Conservation (phyloP, 1,140 invertebrate genomes). For the Popillia japonica region DNA sequence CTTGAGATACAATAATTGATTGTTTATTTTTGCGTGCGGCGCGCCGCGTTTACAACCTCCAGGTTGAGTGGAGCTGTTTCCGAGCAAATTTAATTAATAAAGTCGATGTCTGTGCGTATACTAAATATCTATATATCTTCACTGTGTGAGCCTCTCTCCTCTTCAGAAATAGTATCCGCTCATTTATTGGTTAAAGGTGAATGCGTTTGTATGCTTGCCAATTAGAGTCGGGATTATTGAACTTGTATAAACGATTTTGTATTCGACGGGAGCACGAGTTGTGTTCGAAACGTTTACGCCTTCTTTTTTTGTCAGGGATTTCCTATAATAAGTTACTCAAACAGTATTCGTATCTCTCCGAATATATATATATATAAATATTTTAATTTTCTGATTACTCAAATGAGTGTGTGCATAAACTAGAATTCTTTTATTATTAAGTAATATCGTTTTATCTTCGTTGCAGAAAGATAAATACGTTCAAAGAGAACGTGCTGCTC, state of each 20-base stretch:
- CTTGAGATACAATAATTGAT: background rate
- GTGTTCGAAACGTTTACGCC: background rate
- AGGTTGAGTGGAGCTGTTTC: background rate
- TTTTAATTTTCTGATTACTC: too few species aligned
- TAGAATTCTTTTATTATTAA: background rate
- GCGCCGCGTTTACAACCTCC: background rate
- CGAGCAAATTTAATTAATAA: background rate
- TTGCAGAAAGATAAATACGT: background rate
- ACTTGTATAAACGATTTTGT: slow-evolving; percentile 1
- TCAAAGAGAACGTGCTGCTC: slow-evolving; percentile 1
- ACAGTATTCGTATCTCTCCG: too few species aligned
- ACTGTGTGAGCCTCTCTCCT: background rate
- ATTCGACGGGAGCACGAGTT: background rate
- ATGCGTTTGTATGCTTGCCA: slow-evolving; percentile 13
- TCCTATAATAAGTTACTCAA: too few species aligned
- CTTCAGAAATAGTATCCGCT: background rate
- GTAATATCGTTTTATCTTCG: background rate
- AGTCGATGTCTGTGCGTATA: background rate
- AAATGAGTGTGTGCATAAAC: too few species aligned
- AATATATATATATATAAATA: too few species aligned
- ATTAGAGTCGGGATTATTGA: slow-evolving; percentile 5
- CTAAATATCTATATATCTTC: background rate
- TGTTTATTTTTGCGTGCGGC: background rate
- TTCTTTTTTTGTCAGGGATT: background rate
- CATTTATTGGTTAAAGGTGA: slow-evolving; percentile 14